Base-by-base conservation (phyloP, 2,797 vertebrate species). In the Ammospiza maritima region DNA sequence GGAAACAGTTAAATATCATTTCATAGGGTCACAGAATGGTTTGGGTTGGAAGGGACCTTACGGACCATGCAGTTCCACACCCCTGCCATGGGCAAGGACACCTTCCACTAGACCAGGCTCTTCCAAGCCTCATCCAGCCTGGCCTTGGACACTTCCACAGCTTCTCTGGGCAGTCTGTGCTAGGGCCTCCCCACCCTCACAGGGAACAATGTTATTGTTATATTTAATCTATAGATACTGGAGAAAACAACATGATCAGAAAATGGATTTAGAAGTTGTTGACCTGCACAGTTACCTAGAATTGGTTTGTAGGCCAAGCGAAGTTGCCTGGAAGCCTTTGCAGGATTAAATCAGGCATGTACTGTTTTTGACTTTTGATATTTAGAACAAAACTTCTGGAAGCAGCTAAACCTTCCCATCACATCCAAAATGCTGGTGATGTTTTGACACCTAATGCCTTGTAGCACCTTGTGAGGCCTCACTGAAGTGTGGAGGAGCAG, bases 251-350 rank as follows among this genome's bases (percentile, higher is more conserved):
- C 4, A 1, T 48, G 32, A 74, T 84, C 71, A 71, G 51, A 86
- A 93, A 89, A 89, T 77, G 25, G 29, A 71, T 88, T 86, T 88
- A 50, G 47, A 88, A 77, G 34, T 29, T 45, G 47, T 84, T 93
- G 82, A 92, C 27, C 34, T 70, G 64, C 56, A 34, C 7, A 4
- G 25, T 93, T 94, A 82, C 38, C 50, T 76, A 76, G 42, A 82
- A 76, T 18, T 76, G 60, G 4, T 12, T 73, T 96, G 88, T 47
- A 88, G 74, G 67, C 74, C 74, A 67, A 87, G 77, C 42, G 40
- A 73, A 85, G 77, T 85, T 94, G 75, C 23, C 48, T 71, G 56
- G 38, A 91, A 93, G 42, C 40, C 65, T 90, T 77, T 61, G 64
- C 61, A 78, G 81, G 65, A 83, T 85, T 92, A 90, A 77, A 74